Conservation (phyloP, 2,888 invertebrate species). For the Drosophila falleni region DNA sequence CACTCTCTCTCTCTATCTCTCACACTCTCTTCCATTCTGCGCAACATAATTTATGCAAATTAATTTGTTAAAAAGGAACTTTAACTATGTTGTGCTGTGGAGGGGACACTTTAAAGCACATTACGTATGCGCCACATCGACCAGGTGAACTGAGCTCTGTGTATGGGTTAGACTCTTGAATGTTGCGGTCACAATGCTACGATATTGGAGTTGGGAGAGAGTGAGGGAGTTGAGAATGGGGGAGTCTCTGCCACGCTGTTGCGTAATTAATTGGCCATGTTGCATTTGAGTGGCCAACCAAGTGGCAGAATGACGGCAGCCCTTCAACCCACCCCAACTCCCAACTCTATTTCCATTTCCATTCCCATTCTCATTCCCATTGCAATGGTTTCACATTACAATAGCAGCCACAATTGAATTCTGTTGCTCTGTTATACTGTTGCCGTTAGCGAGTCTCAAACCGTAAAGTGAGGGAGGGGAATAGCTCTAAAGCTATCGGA, state of each 20-base stretch:
- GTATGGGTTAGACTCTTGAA: slow-evolving; percentile 43
- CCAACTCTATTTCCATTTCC: neutral
- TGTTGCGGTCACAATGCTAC: slow-evolving; percentile 46
- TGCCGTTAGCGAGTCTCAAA: slow-evolving; percentile 40
- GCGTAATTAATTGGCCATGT: slow-evolving; percentile 80
- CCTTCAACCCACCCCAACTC: neutral
- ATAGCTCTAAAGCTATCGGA: neutral
- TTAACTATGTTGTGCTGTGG: slow-evolving; percentile 29
- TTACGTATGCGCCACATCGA: slow-evolving; percentile 59
- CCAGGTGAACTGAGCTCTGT: slow-evolving; percentile 47
- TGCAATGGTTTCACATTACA: slow-evolving; percentile 63
- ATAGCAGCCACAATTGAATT: slow-evolving; percentile 69
- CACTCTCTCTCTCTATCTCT: slow-evolving; percentile 1
- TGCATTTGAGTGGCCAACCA: slow-evolving; percentile 72
- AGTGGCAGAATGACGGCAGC: slow-evolving; percentile 47
- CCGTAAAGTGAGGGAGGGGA: neutral
- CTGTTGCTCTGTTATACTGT: slow-evolving; percentile 31
- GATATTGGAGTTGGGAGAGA: neutral
- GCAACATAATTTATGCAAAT: slow-evolving; percentile 74
- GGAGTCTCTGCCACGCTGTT: slow-evolving; percentile 61
- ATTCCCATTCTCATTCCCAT: neutral
- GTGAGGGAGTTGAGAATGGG: neutral
- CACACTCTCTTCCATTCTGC: slow-evolving; percentile 1
- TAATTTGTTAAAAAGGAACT: slow-evolving; percentile 63
- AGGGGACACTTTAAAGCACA: slow-evolving; percentile 44